These are phyloP conservation scores for Agrotis puta DNA, from an alignment of 2,888 invertebrate species.

Conservation along the genomic window DNA sequence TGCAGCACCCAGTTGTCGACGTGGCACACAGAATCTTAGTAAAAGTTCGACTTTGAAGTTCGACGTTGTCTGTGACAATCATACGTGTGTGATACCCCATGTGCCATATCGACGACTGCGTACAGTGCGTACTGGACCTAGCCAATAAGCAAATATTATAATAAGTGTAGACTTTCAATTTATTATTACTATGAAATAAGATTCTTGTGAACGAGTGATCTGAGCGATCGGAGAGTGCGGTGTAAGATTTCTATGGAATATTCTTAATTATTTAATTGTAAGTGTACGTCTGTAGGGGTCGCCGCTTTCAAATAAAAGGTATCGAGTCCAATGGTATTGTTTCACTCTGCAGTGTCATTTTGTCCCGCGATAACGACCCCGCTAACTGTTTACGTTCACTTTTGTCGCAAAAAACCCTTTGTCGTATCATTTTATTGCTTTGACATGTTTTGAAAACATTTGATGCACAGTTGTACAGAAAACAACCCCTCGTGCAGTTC, in stretches of 20 bases:
- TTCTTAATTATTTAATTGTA: constrained; percentile 50
- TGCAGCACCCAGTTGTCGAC: neutral
- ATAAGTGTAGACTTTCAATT: constrained; percentile 48
- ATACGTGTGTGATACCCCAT: neutral
- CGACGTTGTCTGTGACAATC: neutral
- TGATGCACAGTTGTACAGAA: constrained; percentile 53
- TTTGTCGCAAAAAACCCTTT: constrained; percentile 47
- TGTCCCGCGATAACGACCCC: constrained; percentile 52
- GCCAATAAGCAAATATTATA: constrained; percentile 38
- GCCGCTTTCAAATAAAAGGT: constrained; percentile 72
- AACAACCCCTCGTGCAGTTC: constrained; percentile 40
- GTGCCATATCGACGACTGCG: constrained; percentile 2
- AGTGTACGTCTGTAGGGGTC: constrained; percentile 45
- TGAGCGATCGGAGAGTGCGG: constrained; percentile 41
- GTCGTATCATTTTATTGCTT: constrained; percentile 50
- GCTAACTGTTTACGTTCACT: constrained; percentile 46
- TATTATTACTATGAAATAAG: constrained; percentile 41
- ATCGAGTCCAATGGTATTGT: constrained; percentile 59
- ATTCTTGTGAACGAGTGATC: constrained; percentile 43
- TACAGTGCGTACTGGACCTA: constrained; percentile 20
- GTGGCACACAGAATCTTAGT: neutral
- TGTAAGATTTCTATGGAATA: constrained; percentile 57
- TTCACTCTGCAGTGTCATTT: constrained; percentile 61
- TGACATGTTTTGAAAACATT: constrained; percentile 61
- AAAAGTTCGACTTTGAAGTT: neutral